These are phyloP conservation scores for Phragmatobia fuliginosa DNA, from an alignment of 2,888 invertebrate genomes.

Conservation along the genomic window DNA sequence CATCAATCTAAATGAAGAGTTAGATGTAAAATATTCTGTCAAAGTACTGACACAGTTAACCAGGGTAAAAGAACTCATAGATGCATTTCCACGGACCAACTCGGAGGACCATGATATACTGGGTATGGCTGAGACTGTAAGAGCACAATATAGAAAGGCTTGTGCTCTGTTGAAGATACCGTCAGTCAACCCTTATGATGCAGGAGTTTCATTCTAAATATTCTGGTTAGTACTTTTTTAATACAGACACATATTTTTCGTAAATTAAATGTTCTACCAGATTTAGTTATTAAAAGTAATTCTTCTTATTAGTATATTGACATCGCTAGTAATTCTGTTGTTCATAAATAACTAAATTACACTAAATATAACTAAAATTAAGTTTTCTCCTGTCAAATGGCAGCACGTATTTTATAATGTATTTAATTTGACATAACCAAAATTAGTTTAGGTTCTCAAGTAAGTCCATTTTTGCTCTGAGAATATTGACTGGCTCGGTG, in stretches of 20 bases:
- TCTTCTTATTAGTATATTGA: neutral
- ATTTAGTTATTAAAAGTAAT: neutral
- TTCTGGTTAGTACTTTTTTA: slow-evolving; percentile 19
- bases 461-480: too few relatives aligned
- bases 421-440: too few relatives aligned
- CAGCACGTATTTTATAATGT: too few relatives aligned
- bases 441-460: too few relatives aligned
- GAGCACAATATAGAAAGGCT: slow-evolving; percentile 89
- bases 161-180: slow-evolving; percentile 89
- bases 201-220: slow-evolving; percentile 87
- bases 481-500: too few relatives aligned
- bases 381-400: too few relatives aligned
- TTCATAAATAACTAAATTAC: too few relatives aligned
- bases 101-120: slow-evolving; percentile 89
- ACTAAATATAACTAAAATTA: too few relatives aligned
- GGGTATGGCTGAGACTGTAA: slow-evolving; percentile 87
- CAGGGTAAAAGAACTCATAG: slow-evolving; percentile 87
- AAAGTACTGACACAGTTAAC: slow-evolving; percentile 85
- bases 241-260: neutral
- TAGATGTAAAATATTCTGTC: slow-evolving; percentile 72
- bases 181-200: slow-evolving; percentile 84
- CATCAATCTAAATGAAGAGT: slow-evolving; percentile 63
- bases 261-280: neutral
- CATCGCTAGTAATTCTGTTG: too few relatives aligned
- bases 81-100: slow-evolving; percentile 89